Conservation (phyloP, 2,888 invertebrate genomes). For the Chydorus sphaericus region DNA sequence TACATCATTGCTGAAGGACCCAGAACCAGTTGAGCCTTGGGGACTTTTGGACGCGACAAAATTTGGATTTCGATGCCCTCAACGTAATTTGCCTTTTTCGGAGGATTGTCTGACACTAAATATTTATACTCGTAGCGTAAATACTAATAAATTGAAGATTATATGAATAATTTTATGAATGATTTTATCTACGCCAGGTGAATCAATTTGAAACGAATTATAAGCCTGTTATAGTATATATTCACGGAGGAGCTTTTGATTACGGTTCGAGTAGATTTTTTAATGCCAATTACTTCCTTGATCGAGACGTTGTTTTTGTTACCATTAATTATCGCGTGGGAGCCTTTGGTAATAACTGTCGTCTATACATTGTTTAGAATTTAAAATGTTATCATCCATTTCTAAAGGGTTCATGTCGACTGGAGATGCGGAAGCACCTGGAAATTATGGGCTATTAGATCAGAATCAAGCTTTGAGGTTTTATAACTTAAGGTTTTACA, state of each 20-base stretch:
- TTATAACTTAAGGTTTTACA: too few species aligned
- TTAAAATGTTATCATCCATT: too few species aligned
- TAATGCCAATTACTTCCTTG: slow-evolving; percentile 19
- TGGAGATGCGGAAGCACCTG: slow-evolving; percentile 43
- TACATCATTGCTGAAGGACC: slow-evolving; percentile 17
- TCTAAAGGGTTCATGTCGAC: slow-evolving; percentile 41
- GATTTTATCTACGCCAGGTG: too few species aligned
- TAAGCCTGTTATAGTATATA: slow-evolving; percentile 23
- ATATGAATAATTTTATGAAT: too few species aligned
- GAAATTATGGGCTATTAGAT: slow-evolving; percentile 39
- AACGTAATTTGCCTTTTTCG: slow-evolving; percentile 12
- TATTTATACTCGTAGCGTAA: slow-evolving; percentile 17
- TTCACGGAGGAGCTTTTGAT: slow-evolving; percentile 23
- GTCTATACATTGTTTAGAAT: too few species aligned
- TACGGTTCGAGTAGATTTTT: slow-evolving; percentile 20
- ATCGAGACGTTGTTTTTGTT: slow-evolving; percentile 22
- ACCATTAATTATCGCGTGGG: slow-evolving; percentile 47
- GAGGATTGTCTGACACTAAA: slow-evolving; percentile 20
- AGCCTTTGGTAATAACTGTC: slow-evolving; percentile 17
- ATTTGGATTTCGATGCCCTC: neutral
- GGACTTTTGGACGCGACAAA: slow-evolving; percentile 18
- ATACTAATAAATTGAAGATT: too few species aligned
- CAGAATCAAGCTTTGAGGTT: slow-evolving; percentile 23
- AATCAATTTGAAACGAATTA: slow-evolving; percentile 1
- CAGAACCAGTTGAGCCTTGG: slow-evolving; percentile 17